phyloP scores from a whole-genome alignment of 2,113 vertebrate genomes.

The Terrapene triunguis region DNA sequence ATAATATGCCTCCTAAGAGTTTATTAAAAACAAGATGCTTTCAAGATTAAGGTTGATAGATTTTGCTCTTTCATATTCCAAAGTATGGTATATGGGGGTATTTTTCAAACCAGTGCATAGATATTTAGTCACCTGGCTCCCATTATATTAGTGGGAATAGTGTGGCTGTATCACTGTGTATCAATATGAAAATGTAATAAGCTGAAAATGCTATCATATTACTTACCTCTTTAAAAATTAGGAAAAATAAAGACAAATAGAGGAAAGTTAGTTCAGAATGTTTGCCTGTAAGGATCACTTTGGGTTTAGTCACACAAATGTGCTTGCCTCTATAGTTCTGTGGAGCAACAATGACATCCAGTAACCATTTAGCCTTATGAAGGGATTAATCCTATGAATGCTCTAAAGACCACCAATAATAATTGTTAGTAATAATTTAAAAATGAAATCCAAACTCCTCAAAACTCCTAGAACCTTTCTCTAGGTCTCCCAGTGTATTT shows the following conservation, averaged over 20 bases:
- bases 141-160: not conserved
- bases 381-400: not conserved
- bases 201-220: not conserved
- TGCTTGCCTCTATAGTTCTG: not conserved
- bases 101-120: not conserved
- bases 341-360: not conserved
- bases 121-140: not conserved
- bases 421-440: not conserved
- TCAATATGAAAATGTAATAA: not conserved
- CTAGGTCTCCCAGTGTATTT: not conserved
- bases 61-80: not conserved
- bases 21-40: not conserved
- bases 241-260: not conserved
- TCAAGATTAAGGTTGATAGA: not conserved
- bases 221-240: not conserved
- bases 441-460: not conserved
- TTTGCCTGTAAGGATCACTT: not conserved
- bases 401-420: not conserved
- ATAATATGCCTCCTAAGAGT: not conserved
- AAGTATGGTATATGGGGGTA: not conserved
- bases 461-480: not conserved
- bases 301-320: not conserved
- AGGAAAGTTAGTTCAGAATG: not conserved
- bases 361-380: not conserved
- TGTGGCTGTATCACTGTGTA: not conserved